These are phyloP conservation scores for Sarcophaga subvicina DNA, from an alignment of 2,888 invertebrate genomes.

Conservation along the genomic window DNA sequence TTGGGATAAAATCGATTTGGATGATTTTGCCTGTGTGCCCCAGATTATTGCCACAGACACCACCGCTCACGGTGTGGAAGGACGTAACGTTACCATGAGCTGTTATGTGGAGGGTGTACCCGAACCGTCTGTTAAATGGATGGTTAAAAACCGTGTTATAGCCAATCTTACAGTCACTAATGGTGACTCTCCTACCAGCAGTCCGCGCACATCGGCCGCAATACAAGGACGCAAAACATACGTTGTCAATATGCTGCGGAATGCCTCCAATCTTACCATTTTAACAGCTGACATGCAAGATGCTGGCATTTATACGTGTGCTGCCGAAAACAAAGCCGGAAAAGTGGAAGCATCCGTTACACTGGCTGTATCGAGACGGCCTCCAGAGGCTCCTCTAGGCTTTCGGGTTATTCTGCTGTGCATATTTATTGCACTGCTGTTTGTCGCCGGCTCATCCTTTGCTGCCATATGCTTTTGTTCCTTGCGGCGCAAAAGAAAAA, in stretches of 20 bases:
- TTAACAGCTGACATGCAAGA: slow-evolving; percentile 88
- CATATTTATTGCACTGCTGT: slow-evolving; percentile 86
- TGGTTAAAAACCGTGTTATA: slow-evolving; percentile 87
- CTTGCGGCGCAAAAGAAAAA: slow-evolving; percentile 84
- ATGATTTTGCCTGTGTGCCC: slow-evolving; percentile 91
- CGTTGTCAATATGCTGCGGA: slow-evolving; percentile 86
- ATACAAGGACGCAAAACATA: slow-evolving; percentile 85
- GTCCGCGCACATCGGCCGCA: slow-evolving; percentile 80
- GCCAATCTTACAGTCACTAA: slow-evolving; percentile 84
- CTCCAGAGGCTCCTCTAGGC: slow-evolving; percentile 84
- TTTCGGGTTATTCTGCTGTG: slow-evolving; percentile 86
- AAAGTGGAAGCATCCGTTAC: slow-evolving; percentile 89
- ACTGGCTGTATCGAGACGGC: slow-evolving; percentile 86
- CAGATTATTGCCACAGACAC: slow-evolving; percentile 85
- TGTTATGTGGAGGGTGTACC: slow-evolving; percentile 88
- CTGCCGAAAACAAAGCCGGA: slow-evolving; percentile 91
- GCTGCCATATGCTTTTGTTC: slow-evolving; percentile 86
- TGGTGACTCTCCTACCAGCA: slow-evolving; percentile 74
- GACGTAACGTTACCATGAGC: slow-evolving; percentile 88
- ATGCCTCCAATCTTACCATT: slow-evolving; percentile 88
- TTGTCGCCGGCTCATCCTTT: slow-evolving; percentile 86
- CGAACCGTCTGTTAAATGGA: slow-evolving; percentile 88
- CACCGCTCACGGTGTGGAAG: slow-evolving; percentile 86
- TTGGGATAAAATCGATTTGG: slow-evolving; percentile 90
- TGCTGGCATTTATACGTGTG: slow-evolving; percentile 89